phyloP scores from a whole-genome alignment of 1,140 invertebrate species.

The Brachystomella parvula region DNA sequence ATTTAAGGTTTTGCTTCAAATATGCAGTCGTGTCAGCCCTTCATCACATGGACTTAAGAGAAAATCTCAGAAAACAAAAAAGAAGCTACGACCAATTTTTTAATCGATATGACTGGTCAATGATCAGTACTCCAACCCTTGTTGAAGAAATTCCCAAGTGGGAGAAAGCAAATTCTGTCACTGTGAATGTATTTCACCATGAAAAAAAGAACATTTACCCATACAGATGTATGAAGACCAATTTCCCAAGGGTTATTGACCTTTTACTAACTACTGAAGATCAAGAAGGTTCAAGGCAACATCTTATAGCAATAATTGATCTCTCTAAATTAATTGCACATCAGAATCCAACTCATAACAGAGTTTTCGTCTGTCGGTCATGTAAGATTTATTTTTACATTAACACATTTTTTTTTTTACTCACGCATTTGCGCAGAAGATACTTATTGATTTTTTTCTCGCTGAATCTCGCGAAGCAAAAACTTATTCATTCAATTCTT shows the following conservation, averaged over 20 bases:
- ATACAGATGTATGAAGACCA: not conserved
- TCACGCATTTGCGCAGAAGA: too few species aligned
- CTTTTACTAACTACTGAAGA: not conserved
- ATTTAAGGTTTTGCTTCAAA: not conserved
- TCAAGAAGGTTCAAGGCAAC: not conserved
- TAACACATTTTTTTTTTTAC: too few species aligned
- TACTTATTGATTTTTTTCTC: too few species aligned
- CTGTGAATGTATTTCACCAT: not conserved
- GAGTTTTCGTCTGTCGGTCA: too few species aligned
- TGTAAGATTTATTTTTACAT: too few species aligned
- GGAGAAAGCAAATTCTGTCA: not conserved
- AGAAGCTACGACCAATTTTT: not conserved
- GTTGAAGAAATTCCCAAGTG: not conserved
- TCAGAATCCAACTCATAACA: too few species aligned
- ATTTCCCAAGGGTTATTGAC: not conserved
- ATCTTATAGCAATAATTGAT: not conserved
- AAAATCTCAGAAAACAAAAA: not conserved
- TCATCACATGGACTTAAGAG: not conserved
- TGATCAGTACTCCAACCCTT: not conserved
- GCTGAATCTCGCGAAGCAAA: too few species aligned
- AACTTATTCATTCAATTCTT: too few species aligned
- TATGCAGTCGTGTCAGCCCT: not conserved
- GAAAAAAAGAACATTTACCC: not conserved
- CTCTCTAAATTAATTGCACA: too few species aligned
- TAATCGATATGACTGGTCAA: not conserved